Evolutionary conservation across 1,140 invertebrate genomes (phyloP).

Genomic region (Trinorchestia longiramus): DNA sequence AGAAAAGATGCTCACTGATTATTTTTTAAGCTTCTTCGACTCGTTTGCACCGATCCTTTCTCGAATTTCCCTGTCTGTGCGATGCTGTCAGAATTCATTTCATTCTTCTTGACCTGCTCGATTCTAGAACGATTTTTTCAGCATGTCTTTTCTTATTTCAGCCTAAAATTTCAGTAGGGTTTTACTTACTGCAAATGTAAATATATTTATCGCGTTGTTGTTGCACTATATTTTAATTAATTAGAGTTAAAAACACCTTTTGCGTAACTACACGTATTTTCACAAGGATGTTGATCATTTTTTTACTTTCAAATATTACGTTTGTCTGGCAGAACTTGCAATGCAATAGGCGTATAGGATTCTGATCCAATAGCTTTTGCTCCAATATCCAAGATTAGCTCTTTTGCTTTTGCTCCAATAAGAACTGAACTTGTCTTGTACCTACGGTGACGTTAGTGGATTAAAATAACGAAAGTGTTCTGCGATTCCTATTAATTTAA

Average conservation of each 20-base stretch:
- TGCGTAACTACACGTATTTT: background rate
- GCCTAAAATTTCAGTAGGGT: background rate
- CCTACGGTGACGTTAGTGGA: background rate
- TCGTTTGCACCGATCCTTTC: background rate
- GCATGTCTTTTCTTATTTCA: background rate
- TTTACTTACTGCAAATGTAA: background rate
- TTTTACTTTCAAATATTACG: background rate
- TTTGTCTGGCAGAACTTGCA: background rate
- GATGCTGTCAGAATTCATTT: background rate
- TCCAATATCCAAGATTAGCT: too few relatives aligned
- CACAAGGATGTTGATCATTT: background rate
- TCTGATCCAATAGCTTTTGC: background rate
- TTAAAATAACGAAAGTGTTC: background rate
- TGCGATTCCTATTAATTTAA: background rate
- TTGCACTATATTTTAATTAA: background rate
- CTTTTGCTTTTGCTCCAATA: too few relatives aligned
- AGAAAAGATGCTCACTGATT: background rate
- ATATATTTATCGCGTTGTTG: background rate
- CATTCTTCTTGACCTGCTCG: background rate
- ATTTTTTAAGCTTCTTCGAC: background rate
- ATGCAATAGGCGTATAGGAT: background rate
- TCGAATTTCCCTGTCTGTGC: background rate
- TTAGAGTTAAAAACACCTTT: background rate
- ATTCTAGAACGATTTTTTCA: background rate
- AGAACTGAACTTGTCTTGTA: background rate